A percentile compares a stretch with the other conserved stretches of the same genome.
These are phyloP conservation scores for Gonioctena quinquepunctata DNA, from an alignment of 1,140 invertebrate genomes.

Conservation along the genomic window DNA sequence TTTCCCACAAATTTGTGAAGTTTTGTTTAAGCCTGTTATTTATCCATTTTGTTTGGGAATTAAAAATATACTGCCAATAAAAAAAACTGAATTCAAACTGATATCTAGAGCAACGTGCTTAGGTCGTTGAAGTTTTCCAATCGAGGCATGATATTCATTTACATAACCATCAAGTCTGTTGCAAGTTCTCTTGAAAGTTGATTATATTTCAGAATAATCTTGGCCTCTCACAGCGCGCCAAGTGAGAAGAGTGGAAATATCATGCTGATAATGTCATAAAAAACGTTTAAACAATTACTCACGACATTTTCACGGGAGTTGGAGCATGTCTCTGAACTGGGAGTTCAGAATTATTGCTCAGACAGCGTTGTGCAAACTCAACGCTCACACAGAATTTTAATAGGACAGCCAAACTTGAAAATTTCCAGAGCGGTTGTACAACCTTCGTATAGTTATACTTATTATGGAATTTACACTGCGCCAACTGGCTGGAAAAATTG, in stretches of 20 bases:
- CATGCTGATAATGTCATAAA: neutral
- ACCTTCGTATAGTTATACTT: neutral
- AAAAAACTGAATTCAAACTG: no score
- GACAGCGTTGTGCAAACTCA: neutral
- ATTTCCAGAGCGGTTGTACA: neutral
- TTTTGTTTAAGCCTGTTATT: no score
- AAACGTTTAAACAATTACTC: neutral
- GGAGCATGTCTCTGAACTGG: neutral
- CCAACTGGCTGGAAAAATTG: neutral
- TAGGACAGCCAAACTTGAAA: neutral
- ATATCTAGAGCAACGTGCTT: no score
- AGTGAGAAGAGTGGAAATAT: neutral
- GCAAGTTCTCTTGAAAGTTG: no score
- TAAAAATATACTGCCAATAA: no score
- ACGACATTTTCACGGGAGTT: neutral
- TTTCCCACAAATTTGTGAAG: no score
- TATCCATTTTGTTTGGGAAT: no score
- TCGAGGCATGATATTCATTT: no score
- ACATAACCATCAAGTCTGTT: no score
- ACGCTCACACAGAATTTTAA: conserved; percentile 9
- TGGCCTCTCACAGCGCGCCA: no score
- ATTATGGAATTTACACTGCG: neutral
- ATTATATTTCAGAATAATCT: no score
- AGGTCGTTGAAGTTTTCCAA: no score
- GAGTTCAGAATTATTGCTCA: conserved; percentile 9